Evolutionary conservation across 2,113 vertebrate species (phyloP).

Genomic region (Apteryx mantelli): DNA sequence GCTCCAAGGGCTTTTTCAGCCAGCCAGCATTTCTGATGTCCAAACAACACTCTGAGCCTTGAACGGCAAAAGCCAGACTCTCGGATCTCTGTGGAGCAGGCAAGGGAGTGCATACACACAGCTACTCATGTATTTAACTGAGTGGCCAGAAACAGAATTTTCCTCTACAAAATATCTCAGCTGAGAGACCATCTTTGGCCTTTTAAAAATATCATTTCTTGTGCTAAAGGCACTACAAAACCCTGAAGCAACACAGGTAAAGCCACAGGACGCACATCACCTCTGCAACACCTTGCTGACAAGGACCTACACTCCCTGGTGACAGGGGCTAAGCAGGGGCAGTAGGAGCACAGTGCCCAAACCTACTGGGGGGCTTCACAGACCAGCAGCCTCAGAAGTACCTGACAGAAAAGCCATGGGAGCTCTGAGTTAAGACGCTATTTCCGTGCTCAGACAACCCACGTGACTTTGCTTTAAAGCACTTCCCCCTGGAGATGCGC

Average conservation of each 20-base stretch:
- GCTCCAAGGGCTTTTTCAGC: background rate
- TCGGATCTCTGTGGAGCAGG: background rate
- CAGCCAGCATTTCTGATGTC: background rate
- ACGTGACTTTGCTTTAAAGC: background rate
- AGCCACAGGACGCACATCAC: background rate
- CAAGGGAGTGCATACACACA: rapidly evolving
- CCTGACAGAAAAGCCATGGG: background rate
- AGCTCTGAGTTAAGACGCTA: background rate
- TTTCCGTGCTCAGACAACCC: background rate
- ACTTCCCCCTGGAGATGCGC: background rate
- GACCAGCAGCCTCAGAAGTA: background rate
- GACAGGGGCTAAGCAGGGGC: background rate
- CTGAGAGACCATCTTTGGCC: background rate
- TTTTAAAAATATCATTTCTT: background rate
- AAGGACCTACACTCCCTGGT: rapidly evolving
- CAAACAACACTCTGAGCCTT: background rate
- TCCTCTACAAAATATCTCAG: background rate
- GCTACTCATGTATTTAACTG: background rate
- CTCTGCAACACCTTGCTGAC: background rate
- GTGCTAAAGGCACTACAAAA: background rate
- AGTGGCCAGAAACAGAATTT: background rate
- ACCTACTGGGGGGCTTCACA: background rate
- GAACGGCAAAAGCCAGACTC: background rate
- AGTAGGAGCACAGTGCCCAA: background rate
- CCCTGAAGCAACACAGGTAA: background rate